phyloP scores from a whole-genome alignment of 2,888 invertebrate genomes.

The Itoplectis maculator region DNA sequence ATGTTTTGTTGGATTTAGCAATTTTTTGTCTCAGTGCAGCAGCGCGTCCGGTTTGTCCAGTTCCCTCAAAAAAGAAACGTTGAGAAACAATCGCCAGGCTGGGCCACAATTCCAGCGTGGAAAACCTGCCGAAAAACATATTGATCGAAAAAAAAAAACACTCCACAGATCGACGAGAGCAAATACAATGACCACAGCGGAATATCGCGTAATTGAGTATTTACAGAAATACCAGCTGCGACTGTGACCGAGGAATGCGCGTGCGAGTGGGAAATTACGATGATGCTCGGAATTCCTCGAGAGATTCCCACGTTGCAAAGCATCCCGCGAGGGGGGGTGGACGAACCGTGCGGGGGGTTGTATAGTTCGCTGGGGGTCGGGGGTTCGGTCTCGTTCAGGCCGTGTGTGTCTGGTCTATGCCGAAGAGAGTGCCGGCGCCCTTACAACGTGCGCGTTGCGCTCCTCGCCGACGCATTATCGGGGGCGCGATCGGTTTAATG shows the following conservation, averaged over 20 bases:
- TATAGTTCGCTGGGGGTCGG: slow-evolving; percentile 49
- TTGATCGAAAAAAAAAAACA: slow-evolving; percentile 10
- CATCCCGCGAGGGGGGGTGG: slow-evolving; percentile 54
- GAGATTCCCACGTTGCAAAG: slow-evolving; percentile 71
- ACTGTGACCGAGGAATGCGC: slow-evolving; percentile 51
- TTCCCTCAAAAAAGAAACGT: too few relatives aligned
- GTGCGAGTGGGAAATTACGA: slow-evolving; percentile 62
- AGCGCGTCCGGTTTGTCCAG: too few relatives aligned
- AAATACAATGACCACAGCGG: slow-evolving; percentile 11
- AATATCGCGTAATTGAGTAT: slow-evolving; percentile 40
- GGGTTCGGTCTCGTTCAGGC: slow-evolving; percentile 68
- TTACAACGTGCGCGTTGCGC: slow-evolving; percentile 32
- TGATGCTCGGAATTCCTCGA: slow-evolving; percentile 64
- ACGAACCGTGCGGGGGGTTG: not conserved
- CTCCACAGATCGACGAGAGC: not conserved
- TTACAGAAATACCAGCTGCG: slow-evolving; percentile 46
- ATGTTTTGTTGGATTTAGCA: too few relatives aligned
- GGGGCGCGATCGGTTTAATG: slow-evolving; percentile 72
- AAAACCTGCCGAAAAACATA: not conserved
- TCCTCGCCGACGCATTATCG: slow-evolving; percentile 69
- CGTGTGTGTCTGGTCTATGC: slow-evolving; percentile 69
- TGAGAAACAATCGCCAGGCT: too few relatives aligned
- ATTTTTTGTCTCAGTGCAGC: too few relatives aligned
- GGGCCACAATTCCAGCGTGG: not conserved
- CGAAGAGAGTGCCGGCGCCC: slow-evolving; percentile 67